phyloP scores from a whole-genome alignment of 2,888 invertebrate genomes.

The Hermaeophaga mercurialis region DNA sequence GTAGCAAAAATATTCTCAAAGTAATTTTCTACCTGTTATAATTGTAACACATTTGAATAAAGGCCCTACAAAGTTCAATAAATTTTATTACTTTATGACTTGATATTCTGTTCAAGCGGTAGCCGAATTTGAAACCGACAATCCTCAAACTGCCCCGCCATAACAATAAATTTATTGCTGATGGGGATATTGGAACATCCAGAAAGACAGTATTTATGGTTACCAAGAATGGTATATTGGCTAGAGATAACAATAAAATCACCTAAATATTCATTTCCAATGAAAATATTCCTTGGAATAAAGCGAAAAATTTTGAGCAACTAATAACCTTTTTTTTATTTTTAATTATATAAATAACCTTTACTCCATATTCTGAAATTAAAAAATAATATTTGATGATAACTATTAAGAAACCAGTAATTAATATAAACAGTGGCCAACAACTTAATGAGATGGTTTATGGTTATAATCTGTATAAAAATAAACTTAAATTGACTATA shows the following conservation, averaged over 20 bases:
- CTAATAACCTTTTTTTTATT: no score
- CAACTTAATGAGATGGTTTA: no score
- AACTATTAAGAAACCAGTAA: no score
- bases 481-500: no score
- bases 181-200: slow-evolving; percentile 1
- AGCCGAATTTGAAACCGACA: slow-evolving; percentile 4
- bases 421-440: no score
- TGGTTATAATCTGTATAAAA: no score
- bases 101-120: slow-evolving; percentile 1
- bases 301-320: no score
- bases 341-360: no score
- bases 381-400: no score
- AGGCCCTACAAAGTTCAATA: slow-evolving; percentile 25
- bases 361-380: no score
- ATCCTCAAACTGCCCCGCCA: slow-evolving; percentile 11
- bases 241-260: slow-evolving; percentile 4
- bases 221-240: not conserved
- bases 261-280: no score
- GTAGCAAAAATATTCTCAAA: slow-evolving; percentile 3
- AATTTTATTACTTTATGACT: slow-evolving; percentile 29
- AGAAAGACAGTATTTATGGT: slow-evolving; percentile 3
- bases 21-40: slow-evolving; percentile 22
- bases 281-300: no score
- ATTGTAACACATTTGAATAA: slow-evolving; percentile 24
- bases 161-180: slow-evolving; percentile 14